A percentile compares a stretch with the other conserved stretches of the same genome.
These are phyloP conservation scores for Solenodon paradoxus DNA, from an alignment of 2,113 vertebrate species.

Conservation along the genomic window DNA sequence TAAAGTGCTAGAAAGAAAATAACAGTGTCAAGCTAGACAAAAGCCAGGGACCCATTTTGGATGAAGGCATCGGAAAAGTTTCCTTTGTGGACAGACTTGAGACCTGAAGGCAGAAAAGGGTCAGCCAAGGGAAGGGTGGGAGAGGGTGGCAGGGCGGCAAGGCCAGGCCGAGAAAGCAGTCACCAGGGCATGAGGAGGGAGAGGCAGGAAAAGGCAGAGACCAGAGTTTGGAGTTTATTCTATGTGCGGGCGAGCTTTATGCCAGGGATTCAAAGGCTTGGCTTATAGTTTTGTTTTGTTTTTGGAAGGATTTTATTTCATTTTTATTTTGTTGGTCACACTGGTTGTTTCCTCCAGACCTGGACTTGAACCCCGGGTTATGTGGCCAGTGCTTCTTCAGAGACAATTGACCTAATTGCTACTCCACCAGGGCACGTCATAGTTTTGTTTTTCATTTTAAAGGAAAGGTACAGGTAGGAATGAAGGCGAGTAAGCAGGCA, in stretches of 20 bases:
- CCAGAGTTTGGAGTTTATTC: background rate
- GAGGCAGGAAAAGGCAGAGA: background rate
- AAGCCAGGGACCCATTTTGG: background rate
- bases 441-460: no score
- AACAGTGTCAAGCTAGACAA: background rate
- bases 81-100: background rate
- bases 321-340: no score
- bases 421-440: no score
- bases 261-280: background rate
- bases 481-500: no score
- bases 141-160: background rate
- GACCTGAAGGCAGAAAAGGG: background rate
- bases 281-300: background rate
- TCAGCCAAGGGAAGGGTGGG: background rate
- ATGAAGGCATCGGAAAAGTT: background rate
- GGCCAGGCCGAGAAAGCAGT: background rate
- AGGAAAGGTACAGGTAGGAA: no score
- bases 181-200: background rate
- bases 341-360: no score
- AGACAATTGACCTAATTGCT: no score
- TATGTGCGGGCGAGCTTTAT: background rate
- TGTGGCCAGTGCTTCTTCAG: no score
- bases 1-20: background rate
- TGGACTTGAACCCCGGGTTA: no score
- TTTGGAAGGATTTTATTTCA: no score